Evolutionary conservation across 2,113 vertebrate genomes (phyloP).

Genomic region (Onychostoma macrolepis): DNA sequence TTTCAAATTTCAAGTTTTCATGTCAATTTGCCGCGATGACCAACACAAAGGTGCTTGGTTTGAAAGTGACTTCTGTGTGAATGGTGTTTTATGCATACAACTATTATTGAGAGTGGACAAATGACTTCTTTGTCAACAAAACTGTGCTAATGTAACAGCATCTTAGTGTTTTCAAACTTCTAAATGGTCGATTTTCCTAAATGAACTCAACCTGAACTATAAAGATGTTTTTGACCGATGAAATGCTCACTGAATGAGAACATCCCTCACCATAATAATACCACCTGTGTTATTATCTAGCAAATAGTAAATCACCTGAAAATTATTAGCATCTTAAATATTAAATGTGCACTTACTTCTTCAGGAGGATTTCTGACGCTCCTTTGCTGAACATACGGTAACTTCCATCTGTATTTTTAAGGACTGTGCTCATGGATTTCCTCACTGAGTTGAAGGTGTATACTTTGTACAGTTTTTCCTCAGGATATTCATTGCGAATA

Average conservation of each 20-base stretch:
- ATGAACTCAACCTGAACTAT: not conserved
- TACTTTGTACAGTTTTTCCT: conserved; percentile 95
- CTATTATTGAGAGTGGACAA: not conserved
- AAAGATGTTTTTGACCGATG: not conserved
- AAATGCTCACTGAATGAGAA: not conserved
- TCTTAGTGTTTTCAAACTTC: not conserved
- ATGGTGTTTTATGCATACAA: not conserved
- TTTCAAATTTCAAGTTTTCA: not conserved
- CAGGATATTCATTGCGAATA: conserved; percentile 90
- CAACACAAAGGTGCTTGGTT: not conserved
- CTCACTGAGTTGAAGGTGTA: conserved; percentile 98
- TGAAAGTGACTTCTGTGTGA: not conserved
- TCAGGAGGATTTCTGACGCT: conserved; percentile 96
- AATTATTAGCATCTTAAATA: not conserved
- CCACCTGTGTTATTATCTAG: not conserved
- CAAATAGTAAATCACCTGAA: not conserved
- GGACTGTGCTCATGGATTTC: conserved; percentile 99
- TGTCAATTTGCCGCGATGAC: not conserved
- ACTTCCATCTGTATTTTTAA: conserved; percentile 91
- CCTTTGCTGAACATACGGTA: conserved; percentile 98
- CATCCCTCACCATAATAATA: not conserved
- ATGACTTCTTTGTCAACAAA: not conserved
- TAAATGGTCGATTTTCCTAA: not conserved
- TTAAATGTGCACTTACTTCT: conserved; percentile 82
- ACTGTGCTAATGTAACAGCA: not conserved